These are phyloP conservation scores for Heliconius ismenius DNA, from an alignment of 2,888 invertebrate genomes.

Conservation along the genomic window DNA sequence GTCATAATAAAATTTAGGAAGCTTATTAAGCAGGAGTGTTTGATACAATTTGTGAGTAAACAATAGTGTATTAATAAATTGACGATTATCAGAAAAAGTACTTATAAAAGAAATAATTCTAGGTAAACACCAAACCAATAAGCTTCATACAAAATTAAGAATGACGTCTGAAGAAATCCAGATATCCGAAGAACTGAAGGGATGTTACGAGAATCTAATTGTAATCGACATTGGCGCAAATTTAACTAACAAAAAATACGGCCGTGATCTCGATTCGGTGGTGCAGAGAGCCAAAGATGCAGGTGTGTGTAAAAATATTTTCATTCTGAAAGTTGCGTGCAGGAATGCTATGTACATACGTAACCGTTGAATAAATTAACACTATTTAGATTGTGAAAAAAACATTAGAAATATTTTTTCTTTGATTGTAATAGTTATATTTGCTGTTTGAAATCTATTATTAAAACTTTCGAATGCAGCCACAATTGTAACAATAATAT, in stretches of 20 bases:
- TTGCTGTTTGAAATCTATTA: neutral
- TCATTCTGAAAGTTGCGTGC: slow-evolving; percentile 45
- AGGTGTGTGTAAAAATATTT: slow-evolving; percentile 77
- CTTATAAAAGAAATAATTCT: slow-evolving; percentile 44
- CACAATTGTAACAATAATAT: slow-evolving; percentile 9
- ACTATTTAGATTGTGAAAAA: slow-evolving; percentile 39
- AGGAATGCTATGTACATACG: slow-evolving; percentile 45
- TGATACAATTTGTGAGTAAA: slow-evolving; percentile 78
- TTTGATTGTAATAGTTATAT: neutral
- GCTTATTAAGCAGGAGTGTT: slow-evolving; percentile 81
- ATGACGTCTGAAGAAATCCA: slow-evolving; percentile 80
- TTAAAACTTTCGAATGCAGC: neutral
- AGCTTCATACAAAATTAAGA: slow-evolving; percentile 74
- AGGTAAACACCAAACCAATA: slow-evolving; percentile 79
- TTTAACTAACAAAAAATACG: slow-evolving; percentile 95
- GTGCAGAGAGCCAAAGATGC: slow-evolving; percentile 95
- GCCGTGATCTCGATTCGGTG: slow-evolving; percentile 94
- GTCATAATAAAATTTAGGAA: slow-evolving; percentile 68
- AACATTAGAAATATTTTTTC: slow-evolving; percentile 41
- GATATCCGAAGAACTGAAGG: slow-evolving; percentile 84
- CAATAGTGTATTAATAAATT: neutral
- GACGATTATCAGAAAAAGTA: neutral
- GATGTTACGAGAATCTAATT: slow-evolving; percentile 94
- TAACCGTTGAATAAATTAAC: slow-evolving; percentile 44
- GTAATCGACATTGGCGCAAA: slow-evolving; percentile 96